A percentile compares a stretch with the other conserved stretches of the same genome.
Evolutionary conservation across 2,797 vertebrate genomes (phyloP).

Genomic region (Urosaurus nigricauda): DNA sequence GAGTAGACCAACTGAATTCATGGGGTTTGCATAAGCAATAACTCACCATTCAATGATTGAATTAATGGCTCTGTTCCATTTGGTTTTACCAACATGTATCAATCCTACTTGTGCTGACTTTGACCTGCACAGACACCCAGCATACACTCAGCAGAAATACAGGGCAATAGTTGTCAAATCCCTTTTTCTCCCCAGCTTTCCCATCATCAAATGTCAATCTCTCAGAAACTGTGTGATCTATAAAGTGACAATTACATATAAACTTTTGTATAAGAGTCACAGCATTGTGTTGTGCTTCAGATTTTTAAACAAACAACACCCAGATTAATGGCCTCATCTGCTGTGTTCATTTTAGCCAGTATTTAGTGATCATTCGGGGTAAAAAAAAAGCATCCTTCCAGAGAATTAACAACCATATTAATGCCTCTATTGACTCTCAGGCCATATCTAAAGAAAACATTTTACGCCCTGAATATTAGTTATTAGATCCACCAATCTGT

Average conservation of each 20-base stretch:
- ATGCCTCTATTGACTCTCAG: slow-evolving; percentile 53
- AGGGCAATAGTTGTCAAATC: not conserved
- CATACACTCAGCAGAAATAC: not conserved
- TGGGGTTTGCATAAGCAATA: too few relatives aligned
- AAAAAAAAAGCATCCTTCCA: slow-evolving; percentile 39
- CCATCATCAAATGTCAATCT: not conserved
- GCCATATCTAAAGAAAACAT: slow-evolving; percentile 59
- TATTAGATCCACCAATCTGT: slow-evolving; percentile 57
- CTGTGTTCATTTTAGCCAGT: not conserved
- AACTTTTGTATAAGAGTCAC: not conserved
- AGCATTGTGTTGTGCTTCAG: not conserved
- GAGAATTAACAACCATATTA: slow-evolving; percentile 47
- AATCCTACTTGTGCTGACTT: not conserved
- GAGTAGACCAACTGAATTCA: too few relatives aligned
- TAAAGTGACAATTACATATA: not conserved
- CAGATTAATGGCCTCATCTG: not conserved
- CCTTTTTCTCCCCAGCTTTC: not conserved
- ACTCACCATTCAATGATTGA: too few relatives aligned
- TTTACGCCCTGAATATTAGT: slow-evolving; percentile 65
- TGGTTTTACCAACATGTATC: too few relatives aligned
- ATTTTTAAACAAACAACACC: not conserved
- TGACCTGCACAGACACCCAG: too few relatives aligned
- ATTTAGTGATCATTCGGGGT: not conserved
- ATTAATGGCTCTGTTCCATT: too few relatives aligned
- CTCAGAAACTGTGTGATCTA: not conserved